Evolutionary conservation across 35 echinoderm and acorn worm genomes (phyloP).

Genomic region (Ophiothrix spiculata): DNA sequence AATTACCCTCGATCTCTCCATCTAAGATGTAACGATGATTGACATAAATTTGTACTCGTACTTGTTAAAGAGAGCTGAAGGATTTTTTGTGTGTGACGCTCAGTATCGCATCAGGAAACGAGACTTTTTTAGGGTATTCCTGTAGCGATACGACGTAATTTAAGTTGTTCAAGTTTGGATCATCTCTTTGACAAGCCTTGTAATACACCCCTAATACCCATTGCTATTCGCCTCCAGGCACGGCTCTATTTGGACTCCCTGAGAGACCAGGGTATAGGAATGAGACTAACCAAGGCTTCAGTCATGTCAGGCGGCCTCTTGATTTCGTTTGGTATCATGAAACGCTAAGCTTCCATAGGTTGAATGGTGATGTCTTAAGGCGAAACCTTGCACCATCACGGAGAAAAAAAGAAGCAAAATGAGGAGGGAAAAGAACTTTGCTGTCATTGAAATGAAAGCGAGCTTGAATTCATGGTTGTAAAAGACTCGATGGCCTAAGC

Average conservation of each 20-base stretch:
- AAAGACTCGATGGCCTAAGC: neutral
- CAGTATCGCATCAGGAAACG: too few relatives aligned
- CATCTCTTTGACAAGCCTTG: neutral
- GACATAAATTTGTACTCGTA: too few relatives aligned
- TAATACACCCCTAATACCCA: conserved; percentile 1
- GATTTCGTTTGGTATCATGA: neutral
- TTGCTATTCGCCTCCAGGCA: neutral
- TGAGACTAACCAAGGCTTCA: neutral
- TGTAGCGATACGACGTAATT: too few relatives aligned
- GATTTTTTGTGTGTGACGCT: too few relatives aligned
- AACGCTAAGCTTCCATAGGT: neutral
- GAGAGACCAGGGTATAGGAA: neutral
- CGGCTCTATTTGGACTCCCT: neutral
- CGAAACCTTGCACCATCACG: neutral
- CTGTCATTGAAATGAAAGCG: neutral
- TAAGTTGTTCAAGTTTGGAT: neutral
- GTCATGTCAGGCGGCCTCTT: neutral
- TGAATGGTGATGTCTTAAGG: neutral
- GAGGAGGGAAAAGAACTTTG: neutral
- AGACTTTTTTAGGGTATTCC: too few relatives aligned
- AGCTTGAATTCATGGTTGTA: neutral
- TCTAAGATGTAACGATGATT: too few relatives aligned
- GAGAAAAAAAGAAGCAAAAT: neutral
- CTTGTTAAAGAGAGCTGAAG: too few relatives aligned
- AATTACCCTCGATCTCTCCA: too few relatives aligned